These are phyloP conservation scores for Drosophila phalerata DNA, from an alignment of 2,888 invertebrate genomes.

Conservation along the genomic window DNA sequence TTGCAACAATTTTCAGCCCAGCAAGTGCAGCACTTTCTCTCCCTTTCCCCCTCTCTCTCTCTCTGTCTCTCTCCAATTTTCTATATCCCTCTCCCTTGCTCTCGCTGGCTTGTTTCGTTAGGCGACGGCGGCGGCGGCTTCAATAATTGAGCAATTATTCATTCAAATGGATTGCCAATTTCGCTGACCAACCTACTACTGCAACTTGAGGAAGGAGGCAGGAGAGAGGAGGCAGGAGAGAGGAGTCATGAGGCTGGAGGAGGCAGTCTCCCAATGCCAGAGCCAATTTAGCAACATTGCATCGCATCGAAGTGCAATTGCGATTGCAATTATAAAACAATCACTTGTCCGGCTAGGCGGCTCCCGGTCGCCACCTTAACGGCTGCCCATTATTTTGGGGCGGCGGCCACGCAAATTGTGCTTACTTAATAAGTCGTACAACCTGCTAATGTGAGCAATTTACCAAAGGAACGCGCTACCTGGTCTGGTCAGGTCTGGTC, in stretches of 20 bases:
- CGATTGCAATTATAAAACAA: constrained; percentile 85
- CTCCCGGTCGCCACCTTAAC: constrained; percentile 78
- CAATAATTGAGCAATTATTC: constrained; percentile 85
- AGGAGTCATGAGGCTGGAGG: neutral
- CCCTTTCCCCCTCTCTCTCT: neutral
- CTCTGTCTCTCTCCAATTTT: neutral
- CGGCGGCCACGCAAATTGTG: constrained; percentile 85
- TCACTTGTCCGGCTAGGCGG: constrained; percentile 78
- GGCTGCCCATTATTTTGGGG: constrained; percentile 77
- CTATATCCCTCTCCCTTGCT: neutral
- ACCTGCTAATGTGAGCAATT: constrained; percentile 85
- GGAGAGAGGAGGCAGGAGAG: neutral
- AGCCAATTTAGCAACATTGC: constrained; percentile 70
- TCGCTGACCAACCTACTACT: constrained; percentile 72
- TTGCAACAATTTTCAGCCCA: constrained; percentile 65
- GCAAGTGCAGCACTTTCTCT: constrained; percentile 47
- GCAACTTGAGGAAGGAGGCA: neutral
- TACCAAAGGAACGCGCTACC: constrained; percentile 81
- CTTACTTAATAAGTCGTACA: constrained; percentile 85
- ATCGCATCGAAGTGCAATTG: constrained; percentile 71
- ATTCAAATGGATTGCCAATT: constrained; percentile 85
- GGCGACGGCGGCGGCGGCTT: constrained; percentile 63
- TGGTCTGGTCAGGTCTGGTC: constrained; percentile 14
- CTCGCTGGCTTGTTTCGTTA: constrained; percentile 51
- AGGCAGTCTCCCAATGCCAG: constrained; percentile 28